These are phyloP conservation scores for Strigamia crassipes DNA, from an alignment of 2,888 invertebrate genomes.

Conservation along the genomic window DNA sequence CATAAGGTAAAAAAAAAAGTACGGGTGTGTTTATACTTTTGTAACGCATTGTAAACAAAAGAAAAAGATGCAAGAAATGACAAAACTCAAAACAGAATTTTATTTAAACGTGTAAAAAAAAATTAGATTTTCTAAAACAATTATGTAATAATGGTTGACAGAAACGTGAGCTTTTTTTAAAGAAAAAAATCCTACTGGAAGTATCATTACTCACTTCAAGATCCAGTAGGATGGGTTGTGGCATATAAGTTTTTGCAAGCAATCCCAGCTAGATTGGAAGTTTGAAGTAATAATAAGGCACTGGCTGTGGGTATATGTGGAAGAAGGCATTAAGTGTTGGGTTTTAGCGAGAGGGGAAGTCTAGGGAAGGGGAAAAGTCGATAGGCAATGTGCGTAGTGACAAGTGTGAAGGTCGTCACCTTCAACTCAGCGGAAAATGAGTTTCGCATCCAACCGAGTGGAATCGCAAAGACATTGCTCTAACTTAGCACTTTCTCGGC, in stretches of 20 bases:
- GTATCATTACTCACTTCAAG: neutral
- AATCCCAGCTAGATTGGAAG: conserved; percentile 1
- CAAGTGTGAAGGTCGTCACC: conserved; percentile 17
- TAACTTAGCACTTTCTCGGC: neutral
- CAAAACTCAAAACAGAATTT: no score
- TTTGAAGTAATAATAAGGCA: conserved; percentile 7
- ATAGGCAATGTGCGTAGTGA: conserved; percentile 7
- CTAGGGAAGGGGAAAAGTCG: neutral
- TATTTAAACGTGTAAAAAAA: no score
- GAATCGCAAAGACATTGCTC: conserved; percentile 21
- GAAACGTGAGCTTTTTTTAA: no score
- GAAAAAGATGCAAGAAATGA: no score
- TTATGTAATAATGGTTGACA: no score
- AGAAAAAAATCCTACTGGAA: neutral
- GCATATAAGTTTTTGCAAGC: neutral
- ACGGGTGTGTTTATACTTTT: no score
- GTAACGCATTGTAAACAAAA: no score
- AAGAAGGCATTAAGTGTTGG: conserved; percentile 6
- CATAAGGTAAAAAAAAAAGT: no score
- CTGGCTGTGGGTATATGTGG: neutral
- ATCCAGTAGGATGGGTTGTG: neutral
- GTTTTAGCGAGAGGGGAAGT: neutral
- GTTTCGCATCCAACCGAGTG: conserved; percentile 21
- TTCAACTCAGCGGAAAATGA: conserved; percentile 21
- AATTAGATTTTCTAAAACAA: no score